phyloP scores from a whole-genome alignment of 2,113 vertebrate species.

The Chaetorhynchus papuensis region DNA sequence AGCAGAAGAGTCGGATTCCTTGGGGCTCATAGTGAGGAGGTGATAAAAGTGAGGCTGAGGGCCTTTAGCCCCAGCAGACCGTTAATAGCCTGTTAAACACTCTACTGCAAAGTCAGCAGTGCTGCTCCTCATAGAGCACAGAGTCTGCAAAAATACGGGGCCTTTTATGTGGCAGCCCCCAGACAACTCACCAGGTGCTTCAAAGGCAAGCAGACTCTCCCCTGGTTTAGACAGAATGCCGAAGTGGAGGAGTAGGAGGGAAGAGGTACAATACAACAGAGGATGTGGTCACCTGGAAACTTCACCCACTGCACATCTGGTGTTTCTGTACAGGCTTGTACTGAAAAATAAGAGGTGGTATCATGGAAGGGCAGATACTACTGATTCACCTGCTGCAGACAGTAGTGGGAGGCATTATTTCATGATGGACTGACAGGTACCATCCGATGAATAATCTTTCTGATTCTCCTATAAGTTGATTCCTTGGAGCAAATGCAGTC shows the following conservation, averaged over 20 bases:
- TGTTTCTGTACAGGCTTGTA: neutral
- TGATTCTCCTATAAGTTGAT: neutral
- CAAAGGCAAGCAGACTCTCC: neutral
- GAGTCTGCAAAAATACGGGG: neutral
- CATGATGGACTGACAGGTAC: neutral
- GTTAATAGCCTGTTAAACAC: neutral
- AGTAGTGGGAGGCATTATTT: neutral
- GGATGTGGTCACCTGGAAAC: neutral
- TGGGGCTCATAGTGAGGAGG: neutral
- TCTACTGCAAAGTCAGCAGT: neutral
- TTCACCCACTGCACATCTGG: neutral
- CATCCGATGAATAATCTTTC: neutral
- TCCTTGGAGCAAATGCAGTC: neutral
- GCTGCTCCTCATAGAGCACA: neutral
- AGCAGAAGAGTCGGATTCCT: neutral
- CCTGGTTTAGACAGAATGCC: neutral
- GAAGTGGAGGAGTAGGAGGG: neutral
- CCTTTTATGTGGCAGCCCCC: neutral
- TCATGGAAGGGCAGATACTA: neutral
- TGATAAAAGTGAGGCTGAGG: constrained; percentile 6
- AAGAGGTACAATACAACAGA: neutral
- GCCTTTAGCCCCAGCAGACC: neutral
- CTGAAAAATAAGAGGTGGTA: neutral
- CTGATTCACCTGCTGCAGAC: neutral
- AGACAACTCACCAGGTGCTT: neutral